Percentiles rank a stretch among this genome's conserved stretches.
These are phyloP conservation scores for Dasysyrphus albostriatus DNA, from an alignment of 2,888 invertebrate species.

Conservation along the genomic window DNA sequence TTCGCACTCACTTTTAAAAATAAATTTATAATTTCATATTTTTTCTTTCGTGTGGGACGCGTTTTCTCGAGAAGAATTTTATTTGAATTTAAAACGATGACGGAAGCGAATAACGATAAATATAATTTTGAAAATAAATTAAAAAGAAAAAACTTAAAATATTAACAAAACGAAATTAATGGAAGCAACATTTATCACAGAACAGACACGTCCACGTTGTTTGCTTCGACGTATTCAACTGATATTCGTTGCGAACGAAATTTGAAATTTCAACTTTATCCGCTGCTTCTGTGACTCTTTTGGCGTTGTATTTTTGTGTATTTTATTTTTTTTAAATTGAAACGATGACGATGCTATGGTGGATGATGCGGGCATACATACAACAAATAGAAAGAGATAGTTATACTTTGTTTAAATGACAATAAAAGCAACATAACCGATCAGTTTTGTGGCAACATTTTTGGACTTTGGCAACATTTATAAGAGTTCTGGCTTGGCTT, in stretches of 20 bases:
- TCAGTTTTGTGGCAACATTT: conserved; percentile 41
- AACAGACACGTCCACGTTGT: conserved; percentile 59
- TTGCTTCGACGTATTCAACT: conserved; percentile 65
- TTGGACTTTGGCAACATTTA: conserved; percentile 13
- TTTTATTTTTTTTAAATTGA: conserved; percentile 25
- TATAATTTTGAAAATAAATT: conserved; percentile 22
- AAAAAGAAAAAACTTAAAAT: conserved; percentile 45
- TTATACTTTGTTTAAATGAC: not conserved
- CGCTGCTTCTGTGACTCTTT: conserved; percentile 13
- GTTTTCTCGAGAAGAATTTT: conserved; percentile 35
- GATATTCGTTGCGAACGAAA: conserved; percentile 61
- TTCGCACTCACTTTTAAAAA: conserved; percentile 51
- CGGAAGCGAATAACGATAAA: conserved; percentile 20
- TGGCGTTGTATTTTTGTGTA: conserved; percentile 26
- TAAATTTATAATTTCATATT: conserved; percentile 32
- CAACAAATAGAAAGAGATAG: conserved; percentile 41
- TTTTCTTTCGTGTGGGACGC: conserved; percentile 43
- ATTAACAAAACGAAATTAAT: conserved; percentile 55
- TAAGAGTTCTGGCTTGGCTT: not conserved
- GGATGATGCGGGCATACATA: conserved; percentile 33
- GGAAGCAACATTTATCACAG: conserved; percentile 63
- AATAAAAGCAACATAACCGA: conserved; percentile 16
- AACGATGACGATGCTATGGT: conserved; percentile 35
- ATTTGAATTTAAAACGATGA: conserved; percentile 48
- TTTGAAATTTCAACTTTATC: conserved; percentile 71